Evolutionary conservation across 2,888 invertebrate genomes (phyloP).

Genomic region (Hylaea fasciaria): DNA sequence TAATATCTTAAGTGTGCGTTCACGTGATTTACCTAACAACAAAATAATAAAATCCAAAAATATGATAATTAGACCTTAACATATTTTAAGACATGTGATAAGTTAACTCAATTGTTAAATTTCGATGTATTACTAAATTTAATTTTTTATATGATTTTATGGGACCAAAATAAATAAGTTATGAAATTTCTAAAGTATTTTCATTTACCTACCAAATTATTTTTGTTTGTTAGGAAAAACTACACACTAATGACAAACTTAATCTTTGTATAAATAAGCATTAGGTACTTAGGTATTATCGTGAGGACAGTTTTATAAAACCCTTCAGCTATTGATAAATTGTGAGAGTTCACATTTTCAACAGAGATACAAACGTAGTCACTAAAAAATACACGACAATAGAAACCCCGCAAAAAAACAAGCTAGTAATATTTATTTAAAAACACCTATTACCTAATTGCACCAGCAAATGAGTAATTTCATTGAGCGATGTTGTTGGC

Average conservation of each 20-base stretch:
- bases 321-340: too few species aligned
- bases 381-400: too few species aligned
- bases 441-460: conserved; percentile 43
- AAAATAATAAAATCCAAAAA: conserved; percentile 13
- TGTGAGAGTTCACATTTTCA: too few species aligned
- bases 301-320: too few species aligned
- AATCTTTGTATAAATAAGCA: too few species aligned
- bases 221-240: neutral
- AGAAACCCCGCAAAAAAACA: neutral
- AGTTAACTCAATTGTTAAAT: conserved; percentile 30
- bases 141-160: conserved; percentile 48
- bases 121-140: conserved; percentile 19
- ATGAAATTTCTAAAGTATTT: neutral
- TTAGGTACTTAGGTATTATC: too few species aligned
- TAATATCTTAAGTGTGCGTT: neutral
- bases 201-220: neutral
- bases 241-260: too few species aligned
- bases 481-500: conserved; percentile 77
- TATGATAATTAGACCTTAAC: conserved; percentile 16
- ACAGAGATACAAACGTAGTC: too few species aligned
- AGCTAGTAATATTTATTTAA: conserved; percentile 31
- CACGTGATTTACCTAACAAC: neutral
- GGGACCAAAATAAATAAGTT: conserved; percentile 73
- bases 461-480: conserved; percentile 62
- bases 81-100: conserved; percentile 45